These are phyloP conservation scores for Schizopygopsis malacanthus DNA, from an alignment of 2,797 vertebrate genomes.

Conservation along the genomic window DNA sequence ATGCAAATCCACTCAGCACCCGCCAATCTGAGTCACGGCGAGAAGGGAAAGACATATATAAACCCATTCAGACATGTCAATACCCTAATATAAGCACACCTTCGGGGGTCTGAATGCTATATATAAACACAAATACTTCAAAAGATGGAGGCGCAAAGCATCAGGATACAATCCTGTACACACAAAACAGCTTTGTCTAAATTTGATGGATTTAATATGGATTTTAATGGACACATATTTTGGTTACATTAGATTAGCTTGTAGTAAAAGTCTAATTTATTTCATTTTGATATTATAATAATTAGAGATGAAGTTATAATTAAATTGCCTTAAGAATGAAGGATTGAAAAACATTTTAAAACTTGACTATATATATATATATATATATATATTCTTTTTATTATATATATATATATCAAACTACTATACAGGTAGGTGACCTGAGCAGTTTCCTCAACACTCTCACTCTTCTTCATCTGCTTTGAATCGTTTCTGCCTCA, in stretches of 20 bases:
- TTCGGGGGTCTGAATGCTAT: neutral
- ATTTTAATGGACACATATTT: neutral
- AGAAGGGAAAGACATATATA: constrained; percentile 31
- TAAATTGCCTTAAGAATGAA: neutral
- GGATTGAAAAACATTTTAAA: neutral
- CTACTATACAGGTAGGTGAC: no score
- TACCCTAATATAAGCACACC: constrained; percentile 12
- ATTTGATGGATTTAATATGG: neutral
- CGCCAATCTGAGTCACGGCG: constrained; percentile 21
- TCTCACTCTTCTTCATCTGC: no score
- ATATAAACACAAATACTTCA: constrained; percentile 12
- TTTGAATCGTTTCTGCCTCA: no score
- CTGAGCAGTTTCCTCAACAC: no score
- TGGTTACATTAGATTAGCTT: neutral
- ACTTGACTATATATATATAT: neutral
- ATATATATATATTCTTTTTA: no score
- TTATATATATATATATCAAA: no score
- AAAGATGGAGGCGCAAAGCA: neutral
- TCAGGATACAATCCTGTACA: neutral
- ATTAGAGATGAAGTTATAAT: neutral
- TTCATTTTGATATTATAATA: neutral
- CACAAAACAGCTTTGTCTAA: neutral
- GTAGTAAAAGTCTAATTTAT: neutral
- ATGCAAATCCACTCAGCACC: constrained; percentile 65
- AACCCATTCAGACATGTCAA: constrained; percentile 29